Base-by-base conservation (phyloP, 1,140 invertebrate species). In the Aphis craccivora region DNA sequence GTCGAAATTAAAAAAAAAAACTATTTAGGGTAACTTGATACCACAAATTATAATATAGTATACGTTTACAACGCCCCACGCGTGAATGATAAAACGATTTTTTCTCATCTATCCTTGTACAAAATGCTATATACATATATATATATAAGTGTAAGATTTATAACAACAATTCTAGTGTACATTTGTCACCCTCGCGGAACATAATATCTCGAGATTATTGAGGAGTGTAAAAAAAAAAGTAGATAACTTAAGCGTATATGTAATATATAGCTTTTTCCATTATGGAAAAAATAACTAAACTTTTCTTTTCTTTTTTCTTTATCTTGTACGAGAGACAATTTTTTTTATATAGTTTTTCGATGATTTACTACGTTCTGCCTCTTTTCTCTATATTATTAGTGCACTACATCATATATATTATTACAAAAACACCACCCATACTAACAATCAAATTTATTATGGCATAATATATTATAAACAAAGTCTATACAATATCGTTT, bases 191-290 rank as follows among this genome's bases (percentile, higher is more conserved):
- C 43, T 37, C 30, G 0, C 20, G 60, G 9, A 91, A 91, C n/a
- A 81, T 91, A 76, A 83, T 91, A 81, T 91, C 25, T 48, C 37
- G 60, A 91, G 40, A 81, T 76, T 81, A 91, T 91, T 91, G 60
- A 91, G 45, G 67, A 91, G 37, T 22, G 8, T 7, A 22, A 81
- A 81, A 45, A 45, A 55, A 81, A 81, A 67, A 76, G 30, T 35
- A 88, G 40, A 86, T 51, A 53, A 51, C 30, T 88, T n/a, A 48
- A n/a, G 43, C 43, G 43, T 48, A 20, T 22, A 87, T 48, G 43
- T 45, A 30, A 43, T 30, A 48, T 48, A 87, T 87, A 48, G 86
- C 8, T 37, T 35, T 53, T 88, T 88, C 45, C 87, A 48, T 88
- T 48, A 53, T 53, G n/a, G 30, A 37, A 88, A 84, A 48, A 88